A percentile compares a stretch with the other conserved stretches of the same genome.
Conservation (phyloP, 2,113 vertebrate genomes). For the Reinhardtius hippoglossoides region DNA sequence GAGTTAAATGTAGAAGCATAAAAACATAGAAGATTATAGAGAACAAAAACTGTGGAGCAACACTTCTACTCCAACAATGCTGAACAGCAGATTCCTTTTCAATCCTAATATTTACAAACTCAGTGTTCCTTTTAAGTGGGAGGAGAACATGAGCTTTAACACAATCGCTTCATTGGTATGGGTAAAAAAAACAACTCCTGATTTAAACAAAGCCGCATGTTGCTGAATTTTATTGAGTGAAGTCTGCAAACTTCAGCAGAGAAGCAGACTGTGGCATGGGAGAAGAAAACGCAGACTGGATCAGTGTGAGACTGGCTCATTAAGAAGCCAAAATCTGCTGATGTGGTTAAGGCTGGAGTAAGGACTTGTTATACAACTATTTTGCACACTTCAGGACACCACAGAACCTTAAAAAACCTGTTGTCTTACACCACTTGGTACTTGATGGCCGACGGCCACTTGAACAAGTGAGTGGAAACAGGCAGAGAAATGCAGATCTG, state of each 20-base stretch:
- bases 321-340: constrained; percentile 51
- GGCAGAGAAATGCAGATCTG: constrained; percentile 8
- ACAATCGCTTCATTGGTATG: constrained; percentile 9
- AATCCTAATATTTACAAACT: constrained; percentile 23
- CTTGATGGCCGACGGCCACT: constrained; percentile 42
- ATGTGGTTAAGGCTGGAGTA: constrained; percentile 31
- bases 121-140: not conserved
- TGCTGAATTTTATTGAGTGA: constrained; percentile 58
- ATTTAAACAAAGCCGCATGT: constrained; percentile 65
- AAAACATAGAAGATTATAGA: not conserved
- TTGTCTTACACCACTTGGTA: constrained; percentile 53
- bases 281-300: constrained; percentile 5
- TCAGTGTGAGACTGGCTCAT: constrained; percentile 45
- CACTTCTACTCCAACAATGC: not conserved
- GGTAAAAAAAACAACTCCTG: not conserved
- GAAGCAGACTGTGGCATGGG: constrained; percentile 23
- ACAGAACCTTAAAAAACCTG: constrained; percentile 51
- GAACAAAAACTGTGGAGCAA: constrained; percentile 7
- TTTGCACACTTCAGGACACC: constrained; percentile 38
- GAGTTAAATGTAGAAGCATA: constrained; percentile 5
- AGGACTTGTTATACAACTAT: constrained; percentile 56
- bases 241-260: constrained; percentile 60
- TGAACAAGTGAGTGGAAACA: constrained; percentile 54
- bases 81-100: constrained; percentile 16
- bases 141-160: not conserved